Percentiles rank a stretch among this genome's conserved stretches.
These are phyloP conservation scores for Melanotaenia trifasciata DNA, from an alignment of 2,797 vertebrate species.

Conservation along the genomic window DNA sequence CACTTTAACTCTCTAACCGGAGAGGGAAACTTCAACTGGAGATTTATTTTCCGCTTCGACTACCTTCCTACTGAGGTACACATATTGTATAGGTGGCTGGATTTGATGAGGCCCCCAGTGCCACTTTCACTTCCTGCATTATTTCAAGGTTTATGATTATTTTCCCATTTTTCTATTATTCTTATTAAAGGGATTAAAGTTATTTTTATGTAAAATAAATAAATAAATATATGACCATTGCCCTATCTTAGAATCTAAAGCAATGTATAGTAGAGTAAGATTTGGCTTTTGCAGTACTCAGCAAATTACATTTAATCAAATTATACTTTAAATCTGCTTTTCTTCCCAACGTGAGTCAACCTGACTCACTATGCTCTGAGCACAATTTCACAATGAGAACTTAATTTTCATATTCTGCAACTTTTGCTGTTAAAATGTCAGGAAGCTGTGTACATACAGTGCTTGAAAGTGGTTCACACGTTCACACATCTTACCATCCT, in stretches of 20 bases:
- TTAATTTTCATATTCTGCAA: too few species aligned
- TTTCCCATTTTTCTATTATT: not conserved
- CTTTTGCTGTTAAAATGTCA: too few species aligned
- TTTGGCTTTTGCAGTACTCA: not conserved
- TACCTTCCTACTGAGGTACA: slow-evolving; percentile 90
- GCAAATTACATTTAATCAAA: not conserved
- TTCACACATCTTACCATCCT: too few species aligned
- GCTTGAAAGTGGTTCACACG: too few species aligned
- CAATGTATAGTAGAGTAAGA: not conserved
- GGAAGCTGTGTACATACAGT: not conserved
- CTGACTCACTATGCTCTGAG: not conserved
- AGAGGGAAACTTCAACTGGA: slow-evolving; percentile 98
- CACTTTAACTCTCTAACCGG: slow-evolving; percentile 96
- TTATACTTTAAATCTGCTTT: not conserved
- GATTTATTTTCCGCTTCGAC: slow-evolving; percentile 91
- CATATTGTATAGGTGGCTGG: not conserved
- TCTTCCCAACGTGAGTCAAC: not conserved
- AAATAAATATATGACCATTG: not conserved
- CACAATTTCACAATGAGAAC: not conserved
- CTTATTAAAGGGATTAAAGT: not conserved
- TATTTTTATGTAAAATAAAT: not conserved
- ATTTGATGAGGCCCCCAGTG: not conserved
- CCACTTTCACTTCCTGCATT: not conserved
- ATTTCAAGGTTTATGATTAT: not conserved
- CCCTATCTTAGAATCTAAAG: not conserved